Evolutionary conservation across 92 coral and sea anemone genomes (phyloP), one percentile per base, ranked within the genome.

Genomic region (Nematostella vectensis): DNA sequence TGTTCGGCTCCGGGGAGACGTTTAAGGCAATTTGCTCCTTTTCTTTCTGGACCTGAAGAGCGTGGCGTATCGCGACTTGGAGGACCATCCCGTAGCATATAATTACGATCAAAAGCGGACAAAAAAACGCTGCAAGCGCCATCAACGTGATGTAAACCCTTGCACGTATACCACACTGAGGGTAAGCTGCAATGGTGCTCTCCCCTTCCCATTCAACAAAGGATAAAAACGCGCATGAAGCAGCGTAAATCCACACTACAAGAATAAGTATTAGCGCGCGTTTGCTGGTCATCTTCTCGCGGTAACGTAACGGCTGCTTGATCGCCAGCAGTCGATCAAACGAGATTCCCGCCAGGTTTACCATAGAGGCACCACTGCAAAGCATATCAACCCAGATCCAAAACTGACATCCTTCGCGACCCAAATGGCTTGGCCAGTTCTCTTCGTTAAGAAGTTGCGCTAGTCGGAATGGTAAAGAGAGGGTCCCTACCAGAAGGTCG

Each of bases 311-410:
- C 27, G 99, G 99, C 57, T 82, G 71, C 29, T 77, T 70, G 16
- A 93, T 78, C 29, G 96, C 99, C 0, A 93, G 65, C 36, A 93
- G 81, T 1, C 99, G 81, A 29, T 93, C 99, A 18, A 93, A 59
- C 27, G 93, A 81, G 60, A 93, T 93, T 0, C 78, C 93, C 4
- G 88, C 79, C 12, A 93, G 78, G 53, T 88, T 86, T 13, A 93
- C 79, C 20, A 93, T 93, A 10, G 99, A 93, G 0, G 96, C 99
- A 1, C 96, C 96, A 28, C 93, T 54, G 38, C 88, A 82, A 1
- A 93, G 44, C 81, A 81, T 86, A 33, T 93, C 99, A 23, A 87
- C 68, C 93, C 88, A 86, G 1, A 93, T 93, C 99, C 99, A 93
- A 38, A 71, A 72, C 62, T 76, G 87, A 27, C 99, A 93, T 23